Evolutionary conservation across 1,140 invertebrate genomes (phyloP), one percentile per base, ranked within the genome.

Genomic region (Pemphigus obesinymphae): DNA sequence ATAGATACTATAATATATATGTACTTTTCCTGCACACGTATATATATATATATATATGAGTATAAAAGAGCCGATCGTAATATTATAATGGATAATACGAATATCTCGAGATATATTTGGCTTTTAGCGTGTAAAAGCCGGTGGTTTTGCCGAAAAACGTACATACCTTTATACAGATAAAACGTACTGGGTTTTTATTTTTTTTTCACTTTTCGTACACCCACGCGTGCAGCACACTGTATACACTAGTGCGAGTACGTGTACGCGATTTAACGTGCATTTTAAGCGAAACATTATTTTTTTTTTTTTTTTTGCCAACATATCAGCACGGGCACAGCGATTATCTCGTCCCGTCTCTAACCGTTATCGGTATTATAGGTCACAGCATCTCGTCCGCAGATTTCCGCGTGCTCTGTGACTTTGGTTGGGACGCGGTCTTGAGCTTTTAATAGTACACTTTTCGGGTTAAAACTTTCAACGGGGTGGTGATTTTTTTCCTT

Each of bases 371-470:
- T n/a, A n/a, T n/a, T n/a, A n/a, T n/a, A n/a, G n/a, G n/a, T n/a
- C n/a, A n/a, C n/a, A n/a, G n/a, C n/a, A n/a, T n/a, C 17, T 26
- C 4, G 4, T 2, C 29, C n/a, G 11, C 29, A 26, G 26, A 40
- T 17, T 55, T 43, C 29, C 13, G 1, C 8, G 20, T 15, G 3
- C 29, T 48, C 53, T 11, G 53, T 23, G 48, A n/a, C 7, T 15
- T 15, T 5, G 58, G n/a, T 17, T 43, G 10, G 43, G 43, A 20
- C 70, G 4, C 11, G 31, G 53, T 29, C n/a, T 58, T 58, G 61
- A 58, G 75, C n/a, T 61, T 61, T 80, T 80, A 80, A 80, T 80
- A 63, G n/a, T n/a, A n/a, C n/a, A 61, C 63, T 80, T 61, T 61
- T 26, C 31, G 20, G 7, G 53, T 48, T 31, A 15, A 58, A 78